Base-by-base conservation (phyloP, 2,888 invertebrate genomes). In the Stratiomys singularior region DNA sequence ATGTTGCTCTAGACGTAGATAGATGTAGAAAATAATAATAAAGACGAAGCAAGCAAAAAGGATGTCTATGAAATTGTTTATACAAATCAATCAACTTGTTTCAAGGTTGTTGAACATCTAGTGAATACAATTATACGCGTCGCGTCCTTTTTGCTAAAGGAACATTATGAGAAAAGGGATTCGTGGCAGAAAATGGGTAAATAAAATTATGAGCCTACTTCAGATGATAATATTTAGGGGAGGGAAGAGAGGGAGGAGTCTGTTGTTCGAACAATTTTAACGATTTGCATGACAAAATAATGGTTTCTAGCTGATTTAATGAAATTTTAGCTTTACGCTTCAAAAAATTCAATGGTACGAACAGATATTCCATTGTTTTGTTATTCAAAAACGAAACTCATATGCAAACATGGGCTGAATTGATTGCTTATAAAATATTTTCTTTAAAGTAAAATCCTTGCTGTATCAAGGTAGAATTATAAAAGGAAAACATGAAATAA, bases 61-160 rank as follows among this genome's bases (percentile, higher is more conserved):
- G 37, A 37, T 37, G 37, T 5, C 23, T 58, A n/a, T n/a, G 58
- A 15, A 58, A 74, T 74, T 74, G 74, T 74, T 74, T 74, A 74
- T 74, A 74, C 58, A 74, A 74, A 74, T 74, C 74, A 74, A 74
- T 74, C 74, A 74, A 74, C 58, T 74, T 74, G 74, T 74, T 74
- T 74, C 74, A 74, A 74, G 58, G 60, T 60, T 74, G 58, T 74
- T 74, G 60, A 74, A 37, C 60, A 74, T 74, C 44, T 5, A 44
- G 13, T 1, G 60, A 74, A 74, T 58, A 37, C 60, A 74, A 74
- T 74, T 74, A 60, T 21, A 23, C 60, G 58, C 28, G 15, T 1
- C 44, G 25, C 60, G 21, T 60, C 52, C 13, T n/a, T 21, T 63
- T 7, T 63, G 15, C 37, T 5, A 37, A 63, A 63, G 13, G 23